phyloP scores from a whole-genome alignment of 2,888 invertebrate species.

The Trichopoda pennipes region DNA sequence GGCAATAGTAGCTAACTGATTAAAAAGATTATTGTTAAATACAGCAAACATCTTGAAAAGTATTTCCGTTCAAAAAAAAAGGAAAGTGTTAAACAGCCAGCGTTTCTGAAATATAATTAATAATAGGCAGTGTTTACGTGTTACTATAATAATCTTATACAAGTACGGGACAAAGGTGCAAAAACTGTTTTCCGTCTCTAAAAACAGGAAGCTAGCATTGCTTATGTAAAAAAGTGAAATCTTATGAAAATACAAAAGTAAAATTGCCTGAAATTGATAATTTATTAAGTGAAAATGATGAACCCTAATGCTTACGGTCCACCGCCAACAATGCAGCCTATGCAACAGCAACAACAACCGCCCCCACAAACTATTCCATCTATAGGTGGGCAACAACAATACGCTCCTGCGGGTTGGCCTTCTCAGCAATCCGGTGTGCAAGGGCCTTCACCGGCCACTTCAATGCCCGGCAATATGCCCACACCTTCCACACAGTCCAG shows the following conservation, averaged over 20 bases:
- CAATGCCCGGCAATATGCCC: slow-evolving; percentile 67
- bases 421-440: slow-evolving; percentile 62
- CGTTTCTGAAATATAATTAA: not conserved
- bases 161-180: slow-evolving; percentile 46
- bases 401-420: slow-evolving; percentile 69
- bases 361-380: slow-evolving; percentile 46
- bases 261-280: slow-evolving; percentile 2
- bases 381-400: slow-evolving; percentile 71
- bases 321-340: slow-evolving; percentile 77
- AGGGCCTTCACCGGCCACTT: slow-evolving; percentile 66
- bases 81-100: not conserved
- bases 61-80: not conserved
- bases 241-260: slow-evolving; percentile 40
- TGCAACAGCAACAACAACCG: slow-evolving; percentile 70
- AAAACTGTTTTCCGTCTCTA: slow-evolving; percentile 49
- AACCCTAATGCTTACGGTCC: slow-evolving; percentile 79
- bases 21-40: slow-evolving; percentile 11
- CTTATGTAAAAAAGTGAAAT: not conserved
- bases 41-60: slow-evolving; percentile 11
- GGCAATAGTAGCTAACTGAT: slow-evolving; percentile 4
- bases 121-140: slow-evolving; percentile 58
- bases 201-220: not conserved
- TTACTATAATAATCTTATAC: slow-evolving; percentile 41
- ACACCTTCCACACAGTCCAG: slow-evolving; percentile 66
- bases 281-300: slow-evolving; percentile 69